phyloP scores from a whole-genome alignment of 2,797 vertebrate genomes.

The Heliangelus exortis region DNA sequence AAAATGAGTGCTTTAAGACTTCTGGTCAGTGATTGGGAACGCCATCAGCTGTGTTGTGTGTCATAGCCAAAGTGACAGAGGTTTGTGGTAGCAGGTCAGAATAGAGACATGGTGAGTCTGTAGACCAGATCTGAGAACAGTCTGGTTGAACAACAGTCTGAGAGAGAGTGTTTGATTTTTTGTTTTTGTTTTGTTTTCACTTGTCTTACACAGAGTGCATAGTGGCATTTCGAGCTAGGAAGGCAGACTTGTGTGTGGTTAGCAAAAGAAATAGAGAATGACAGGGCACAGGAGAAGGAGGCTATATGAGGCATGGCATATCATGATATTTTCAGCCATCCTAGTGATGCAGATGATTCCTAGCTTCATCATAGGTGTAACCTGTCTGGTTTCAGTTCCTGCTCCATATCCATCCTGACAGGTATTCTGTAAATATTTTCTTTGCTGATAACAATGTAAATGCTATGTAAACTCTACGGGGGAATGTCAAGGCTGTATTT shows the following conservation, averaged over 20 bases:
- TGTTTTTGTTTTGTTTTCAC: background rate
- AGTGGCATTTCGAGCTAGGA: background rate
- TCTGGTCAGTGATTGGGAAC: background rate
- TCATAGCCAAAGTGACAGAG: background rate
- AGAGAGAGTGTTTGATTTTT: background rate
- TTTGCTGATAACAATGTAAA: background rate
- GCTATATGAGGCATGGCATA: fast-evolving
- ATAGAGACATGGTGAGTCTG: fast-evolving
- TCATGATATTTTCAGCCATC: background rate
- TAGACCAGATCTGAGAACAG: fast-evolving
- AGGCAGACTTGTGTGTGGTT: background rate
- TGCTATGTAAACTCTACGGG: background rate
- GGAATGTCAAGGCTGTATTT: background rate
- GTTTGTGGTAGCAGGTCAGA: background rate
- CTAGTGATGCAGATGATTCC: background rate
- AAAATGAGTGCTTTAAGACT: background rate
- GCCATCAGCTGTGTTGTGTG: background rate
- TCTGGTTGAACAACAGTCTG: no score
- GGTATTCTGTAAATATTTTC: background rate
- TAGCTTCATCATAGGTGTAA: background rate
- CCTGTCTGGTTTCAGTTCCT: conserved; percentile 25
- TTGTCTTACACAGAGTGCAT: fast-evolving
- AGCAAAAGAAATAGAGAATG: background rate
- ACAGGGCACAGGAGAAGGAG: background rate
- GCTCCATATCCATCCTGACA: background rate